Evolutionary conservation across 2,797 vertebrate species (phyloP).

Genomic region (Eospalax fontanierii): DNA sequence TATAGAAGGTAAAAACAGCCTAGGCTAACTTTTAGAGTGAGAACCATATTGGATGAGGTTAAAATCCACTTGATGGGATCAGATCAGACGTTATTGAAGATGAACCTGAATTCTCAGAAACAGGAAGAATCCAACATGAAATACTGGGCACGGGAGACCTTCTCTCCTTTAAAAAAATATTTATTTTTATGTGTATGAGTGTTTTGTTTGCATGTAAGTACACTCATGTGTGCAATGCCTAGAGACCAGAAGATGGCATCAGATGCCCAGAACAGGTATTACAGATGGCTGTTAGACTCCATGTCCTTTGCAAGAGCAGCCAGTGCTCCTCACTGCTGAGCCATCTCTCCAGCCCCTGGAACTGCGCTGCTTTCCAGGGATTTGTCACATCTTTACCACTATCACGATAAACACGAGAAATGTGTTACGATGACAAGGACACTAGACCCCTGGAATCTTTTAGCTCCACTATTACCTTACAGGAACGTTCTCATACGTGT

Average conservation of each 20-base stretch:
- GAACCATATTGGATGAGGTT: not conserved
- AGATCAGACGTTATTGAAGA: not conserved
- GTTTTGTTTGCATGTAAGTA: too few relatives aligned
- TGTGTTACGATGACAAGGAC: not conserved
- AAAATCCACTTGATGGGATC: not conserved
- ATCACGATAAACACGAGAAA: too few relatives aligned
- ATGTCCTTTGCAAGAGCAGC: too few relatives aligned
- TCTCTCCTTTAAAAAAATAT: too few relatives aligned
- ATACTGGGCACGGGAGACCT: not conserved
- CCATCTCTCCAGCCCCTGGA: too few relatives aligned
- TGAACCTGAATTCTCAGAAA: not conserved
- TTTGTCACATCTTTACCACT: fast-evolving
- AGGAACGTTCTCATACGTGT: not conserved
- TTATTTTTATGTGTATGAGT: too few relatives aligned
- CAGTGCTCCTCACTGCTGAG: too few relatives aligned
- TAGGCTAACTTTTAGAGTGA: not conserved
- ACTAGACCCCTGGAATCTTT: not conserved
- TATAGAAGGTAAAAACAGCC: not conserved
- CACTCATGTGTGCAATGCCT: too few relatives aligned
- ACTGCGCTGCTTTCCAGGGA: not conserved
- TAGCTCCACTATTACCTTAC: not conserved
- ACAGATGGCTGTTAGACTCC: too few relatives aligned
- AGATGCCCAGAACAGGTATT: too few relatives aligned
- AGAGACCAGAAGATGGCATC: too few relatives aligned
- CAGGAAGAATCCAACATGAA: not conserved